These are phyloP conservation scores for Casuarius casuarius DNA, from an alignment of 2,113 vertebrate genomes.

Conservation along the genomic window DNA sequence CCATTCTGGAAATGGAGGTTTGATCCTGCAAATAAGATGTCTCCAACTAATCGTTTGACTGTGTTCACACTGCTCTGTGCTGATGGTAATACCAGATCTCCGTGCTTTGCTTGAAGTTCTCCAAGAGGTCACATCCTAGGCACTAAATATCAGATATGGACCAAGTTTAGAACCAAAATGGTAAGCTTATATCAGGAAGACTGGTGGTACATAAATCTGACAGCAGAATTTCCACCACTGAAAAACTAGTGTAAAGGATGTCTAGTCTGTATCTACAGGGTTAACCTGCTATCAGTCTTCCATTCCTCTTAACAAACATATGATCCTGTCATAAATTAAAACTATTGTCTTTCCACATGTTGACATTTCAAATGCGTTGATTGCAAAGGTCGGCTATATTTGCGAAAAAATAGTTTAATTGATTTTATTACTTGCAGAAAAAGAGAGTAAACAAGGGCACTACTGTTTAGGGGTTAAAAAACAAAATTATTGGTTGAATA, in stretches of 20 bases:
- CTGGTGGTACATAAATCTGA: neutral
- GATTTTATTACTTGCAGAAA: conserved; percentile 72
- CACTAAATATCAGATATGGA: neutral
- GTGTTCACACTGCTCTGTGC: neutral
- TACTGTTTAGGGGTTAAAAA: conserved; percentile 68
- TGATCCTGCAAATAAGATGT: neutral
- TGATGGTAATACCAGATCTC: neutral
- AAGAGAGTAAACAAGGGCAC: conserved; percentile 57
- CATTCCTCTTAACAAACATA: neutral
- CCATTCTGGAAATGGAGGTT: neutral
- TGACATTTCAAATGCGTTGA: conserved; percentile 72
- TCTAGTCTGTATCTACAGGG: neutral
- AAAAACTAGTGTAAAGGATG: neutral
- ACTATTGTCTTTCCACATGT: conserved; percentile 13
- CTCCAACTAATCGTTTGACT: fast-evolving
- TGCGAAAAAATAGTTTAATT: conserved; percentile 37
- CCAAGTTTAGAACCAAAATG: neutral
- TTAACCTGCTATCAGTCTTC: neutral
- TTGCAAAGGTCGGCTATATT: conserved; percentile 30
- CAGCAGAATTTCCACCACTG: neutral
- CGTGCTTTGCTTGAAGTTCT: neutral
- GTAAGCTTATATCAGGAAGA: neutral
- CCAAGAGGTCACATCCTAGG: neutral
- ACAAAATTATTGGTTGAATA: conserved; percentile 73
- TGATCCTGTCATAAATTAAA: neutral